Conservation (phyloP, 1,140 invertebrate species). For the Drosophila subpulchrella region DNA sequence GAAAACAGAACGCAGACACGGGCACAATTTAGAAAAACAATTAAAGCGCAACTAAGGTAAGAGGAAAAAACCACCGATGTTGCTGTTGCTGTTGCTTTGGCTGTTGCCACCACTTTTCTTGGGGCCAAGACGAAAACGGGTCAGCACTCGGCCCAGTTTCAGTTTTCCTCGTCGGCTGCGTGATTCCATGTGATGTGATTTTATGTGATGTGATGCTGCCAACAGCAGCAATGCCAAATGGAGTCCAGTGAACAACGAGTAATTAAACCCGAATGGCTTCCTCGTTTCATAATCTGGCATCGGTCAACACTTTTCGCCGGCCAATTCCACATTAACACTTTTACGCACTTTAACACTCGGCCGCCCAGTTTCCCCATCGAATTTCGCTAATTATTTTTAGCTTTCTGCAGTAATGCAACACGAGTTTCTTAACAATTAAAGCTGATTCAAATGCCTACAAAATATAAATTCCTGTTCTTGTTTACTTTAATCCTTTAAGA, state of each 20-base stretch:
- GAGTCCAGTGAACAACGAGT: conserved; percentile 56
- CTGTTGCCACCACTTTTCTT: conserved; percentile 19
- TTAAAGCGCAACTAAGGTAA: conserved; percentile 68
- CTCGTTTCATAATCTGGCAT: conserved; percentile 69
- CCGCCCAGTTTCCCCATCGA: conserved; percentile 1
- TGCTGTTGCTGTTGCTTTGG: neutral
- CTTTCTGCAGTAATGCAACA: neutral
- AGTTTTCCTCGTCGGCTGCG: conserved; percentile 26
- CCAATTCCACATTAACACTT: conserved; percentile 17
- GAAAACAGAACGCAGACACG: conserved; percentile 33
- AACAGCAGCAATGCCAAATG: conserved; percentile 46
- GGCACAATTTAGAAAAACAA: conserved; percentile 71
- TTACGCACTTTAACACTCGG: neutral
- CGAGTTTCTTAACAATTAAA: neutral
- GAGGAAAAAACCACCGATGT: conserved; percentile 30
- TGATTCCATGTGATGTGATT: conserved; percentile 11
- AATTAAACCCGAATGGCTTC: conserved; percentile 76
- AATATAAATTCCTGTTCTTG: no score
- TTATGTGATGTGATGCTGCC: conserved; percentile 30
- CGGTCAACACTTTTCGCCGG: conserved; percentile 42
- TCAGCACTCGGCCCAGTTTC: conserved; percentile 50
- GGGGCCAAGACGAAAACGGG: conserved; percentile 31
- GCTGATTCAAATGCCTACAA: neutral
- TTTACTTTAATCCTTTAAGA: no score
- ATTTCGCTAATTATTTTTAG: neutral